phyloP scores from a whole-genome alignment of 2,888 invertebrate genomes.

The Eristalinus aeneus region DNA sequence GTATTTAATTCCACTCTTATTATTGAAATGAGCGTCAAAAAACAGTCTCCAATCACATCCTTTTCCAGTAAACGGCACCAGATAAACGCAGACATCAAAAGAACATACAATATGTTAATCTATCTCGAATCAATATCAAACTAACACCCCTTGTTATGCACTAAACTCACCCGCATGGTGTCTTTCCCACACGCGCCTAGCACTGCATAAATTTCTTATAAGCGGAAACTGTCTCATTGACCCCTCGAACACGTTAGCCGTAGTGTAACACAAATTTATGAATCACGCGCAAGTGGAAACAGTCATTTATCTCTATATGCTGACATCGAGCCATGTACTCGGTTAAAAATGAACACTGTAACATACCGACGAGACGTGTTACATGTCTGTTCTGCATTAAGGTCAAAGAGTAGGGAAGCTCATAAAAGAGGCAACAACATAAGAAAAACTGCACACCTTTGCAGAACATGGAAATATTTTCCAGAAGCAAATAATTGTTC shows the following conservation, averaged over 20 bases:
- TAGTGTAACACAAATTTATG: not conserved
- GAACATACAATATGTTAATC: not conserved
- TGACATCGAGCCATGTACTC: not conserved
- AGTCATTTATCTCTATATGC: not conserved
- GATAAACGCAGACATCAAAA: no score
- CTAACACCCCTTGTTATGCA: not conserved
- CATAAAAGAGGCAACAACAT: not conserved
- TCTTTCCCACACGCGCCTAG: not conserved
- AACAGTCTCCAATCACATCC: no score
- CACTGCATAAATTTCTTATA: not conserved
- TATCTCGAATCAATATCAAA: not conserved
- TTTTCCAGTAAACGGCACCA: no score
- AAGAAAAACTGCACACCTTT: not conserved
- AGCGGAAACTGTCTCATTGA: not conserved
- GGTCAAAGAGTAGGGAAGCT: constrained; percentile 32
- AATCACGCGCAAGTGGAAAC: not conserved
- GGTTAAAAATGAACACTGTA: not conserved
- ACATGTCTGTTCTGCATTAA: constrained; percentile 34
- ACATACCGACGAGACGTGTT: not conserved
- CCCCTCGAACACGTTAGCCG: not conserved
- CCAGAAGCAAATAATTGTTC: not conserved
- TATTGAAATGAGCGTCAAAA: no score
- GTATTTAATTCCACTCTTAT: no score
- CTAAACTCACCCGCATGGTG: not conserved
- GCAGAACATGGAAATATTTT: not conserved